phyloP scores from a whole-genome alignment of 2,113 vertebrate species.

The cattle (Bos taurus) region ARS-UCD2.0 NC_037346.1:3377001-3377500 shows the following conservation, averaged over 20 bases:
- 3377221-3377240: background rate
- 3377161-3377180: background rate
- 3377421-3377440: rapidly evolving
- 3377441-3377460: background rate
- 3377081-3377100: background rate
- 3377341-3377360: background rate
- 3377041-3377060: background rate
- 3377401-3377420: background rate
- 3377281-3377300: background rate
- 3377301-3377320: background rate
- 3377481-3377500: background rate
- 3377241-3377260: background rate
- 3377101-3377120: background rate
- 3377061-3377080: background rate
- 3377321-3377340: background rate
- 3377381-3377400: background rate
- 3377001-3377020: background rate
- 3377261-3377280: background rate
- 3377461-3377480: background rate
- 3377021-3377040: background rate
- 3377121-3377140: background rate
- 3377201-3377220: background rate
- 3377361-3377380: background rate
- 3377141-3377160: background rate
- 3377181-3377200: background rate